Conservation (phyloP, 2,888 invertebrate genomes). For the Tryphoninae sp. region DNA sequence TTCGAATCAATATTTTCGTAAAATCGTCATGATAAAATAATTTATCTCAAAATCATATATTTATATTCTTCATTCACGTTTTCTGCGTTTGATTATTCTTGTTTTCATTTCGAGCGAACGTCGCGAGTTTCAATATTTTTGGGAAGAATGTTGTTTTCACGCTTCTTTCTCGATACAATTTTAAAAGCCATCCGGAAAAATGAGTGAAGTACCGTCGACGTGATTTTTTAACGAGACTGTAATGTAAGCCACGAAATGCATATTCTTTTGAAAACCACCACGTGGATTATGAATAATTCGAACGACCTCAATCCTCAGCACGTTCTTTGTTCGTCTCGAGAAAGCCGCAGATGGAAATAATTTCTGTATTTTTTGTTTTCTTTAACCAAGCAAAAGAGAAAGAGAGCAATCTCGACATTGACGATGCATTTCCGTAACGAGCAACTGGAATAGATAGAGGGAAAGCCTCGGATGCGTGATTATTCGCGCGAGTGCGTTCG, state of each 20-base stretch:
- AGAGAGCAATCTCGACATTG: slow-evolving; percentile 14
- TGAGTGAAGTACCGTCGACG: neutral
- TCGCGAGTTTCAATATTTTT: too few species aligned
- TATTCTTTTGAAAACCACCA: neutral
- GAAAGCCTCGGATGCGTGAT: neutral
- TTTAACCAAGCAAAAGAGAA: neutral
- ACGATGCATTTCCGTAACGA: slow-evolving; percentile 36
- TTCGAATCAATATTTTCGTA: too few species aligned
- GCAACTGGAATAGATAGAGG: neutral
- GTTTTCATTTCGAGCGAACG: neutral
- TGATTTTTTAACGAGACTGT: neutral
- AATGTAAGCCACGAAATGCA: neutral
- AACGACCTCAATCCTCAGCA: slow-evolving; percentile 15
- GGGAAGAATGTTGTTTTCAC: too few species aligned
- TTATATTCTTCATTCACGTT: too few species aligned
- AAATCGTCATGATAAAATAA: too few species aligned
- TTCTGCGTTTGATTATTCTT: neutral
- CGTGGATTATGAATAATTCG: neutral
- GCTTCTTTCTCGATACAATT: neutral
- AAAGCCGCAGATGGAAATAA: slow-evolving; percentile 1
- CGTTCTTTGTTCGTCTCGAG: neutral
- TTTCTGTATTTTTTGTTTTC: slow-evolving; percentile 9
- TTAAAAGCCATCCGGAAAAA: neutral
- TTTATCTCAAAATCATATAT: neutral
- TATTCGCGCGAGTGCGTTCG: slow-evolving; percentile 17